Evolutionary conservation across 2,888 invertebrate species (phyloP), one percentile per base, ranked within the genome.

Genomic region (Spodoptera littoralis): DNA sequence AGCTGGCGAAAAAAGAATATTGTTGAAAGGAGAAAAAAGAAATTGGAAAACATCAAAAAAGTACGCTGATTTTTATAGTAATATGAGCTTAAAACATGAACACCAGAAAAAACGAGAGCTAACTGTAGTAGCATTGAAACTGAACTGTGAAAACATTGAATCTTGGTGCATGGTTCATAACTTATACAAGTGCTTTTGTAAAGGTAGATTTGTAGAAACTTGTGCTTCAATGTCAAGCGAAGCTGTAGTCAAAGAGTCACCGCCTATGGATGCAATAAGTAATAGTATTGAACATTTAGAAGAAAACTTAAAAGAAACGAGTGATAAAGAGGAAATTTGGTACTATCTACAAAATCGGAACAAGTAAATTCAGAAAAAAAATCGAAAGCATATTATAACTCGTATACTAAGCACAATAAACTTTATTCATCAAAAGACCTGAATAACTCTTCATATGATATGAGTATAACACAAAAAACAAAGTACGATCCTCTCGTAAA

Each of bases 111-210:
- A 84, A 65, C 82, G 79, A 63, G 53, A 77, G 9, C 73, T 91
- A 48, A 82, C 84, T 55, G 67, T 94, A 43, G 65, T 84, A 18
- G 77, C 77, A 51, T 60, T 81, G 42, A 92, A 88, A 74, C 65
- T 94, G 45, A 83, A 87, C 69, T 88, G 85, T 67, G 81, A 89
- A 36, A 94, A 95, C 77, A 82, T 96, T 50, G 95, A 96, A 66
- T 95, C 96, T 0, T 96, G 95, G 93, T 97, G 97, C 78, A 95
- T 96, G 95, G 91, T 95, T 2, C 97, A 97, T 82, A 92, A 95
- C 76, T 84, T 96, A 52, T 96, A 97, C 78, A 95, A 96, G 81
- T 97, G 97, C 86, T 95, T 95, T 84, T 97, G 97, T 82, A 95
- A 95, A 73, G 95, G 95, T 2, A 90, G 81, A 82, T 91, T 92